A percentile compares a stretch with the other conserved stretches of the same genome.
Conservation (phyloP, 1,140 invertebrate genomes). For the Phocides pigmalion region DNA sequence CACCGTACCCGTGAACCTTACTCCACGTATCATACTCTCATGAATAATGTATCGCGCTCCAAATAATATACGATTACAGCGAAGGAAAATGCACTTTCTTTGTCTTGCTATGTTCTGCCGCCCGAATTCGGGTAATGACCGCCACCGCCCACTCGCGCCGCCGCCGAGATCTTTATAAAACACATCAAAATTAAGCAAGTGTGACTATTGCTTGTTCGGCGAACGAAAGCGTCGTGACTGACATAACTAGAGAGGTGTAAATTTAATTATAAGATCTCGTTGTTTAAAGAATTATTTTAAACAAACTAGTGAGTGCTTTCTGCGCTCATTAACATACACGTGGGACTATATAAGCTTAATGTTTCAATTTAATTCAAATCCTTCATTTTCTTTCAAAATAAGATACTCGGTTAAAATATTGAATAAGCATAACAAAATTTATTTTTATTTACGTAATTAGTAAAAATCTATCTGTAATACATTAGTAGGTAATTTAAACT, state of each 20-base stretch:
- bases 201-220: slow-evolving; percentile 30
- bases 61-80: slow-evolving; percentile 79
- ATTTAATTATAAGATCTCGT: slow-evolving; percentile 22
- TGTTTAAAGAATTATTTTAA: slow-evolving; percentile 20
- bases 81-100: slow-evolving; percentile 80
- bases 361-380: no score
- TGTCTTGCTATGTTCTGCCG: slow-evolving; percentile 62
- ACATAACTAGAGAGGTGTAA: slow-evolving; percentile 27
- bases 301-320: slow-evolving; percentile 19
- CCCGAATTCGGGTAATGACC: slow-evolving; percentile 65
- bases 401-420: no score
- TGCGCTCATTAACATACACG: slow-evolving; percentile 16
- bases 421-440: no score
- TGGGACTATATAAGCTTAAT: background rate
- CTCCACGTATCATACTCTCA: slow-evolving; percentile 76
- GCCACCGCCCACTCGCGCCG: slow-evolving; percentile 21
- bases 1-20: slow-evolving; percentile 67
- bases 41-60: slow-evolving; percentile 78
- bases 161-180: slow-evolving; percentile 36
- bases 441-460: no score
- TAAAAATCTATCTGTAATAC: no score
- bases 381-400: no score
- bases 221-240: slow-evolving; percentile 29
- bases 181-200: slow-evolving; percentile 38
- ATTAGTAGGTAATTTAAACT: no score